Percentiles rank a stretch among this genome's conserved stretches.
These are phyloP conservation scores for Microcebus tavaratra DNA, from an alignment of 2,113 vertebrate genomes.

Conservation along the genomic window DNA sequence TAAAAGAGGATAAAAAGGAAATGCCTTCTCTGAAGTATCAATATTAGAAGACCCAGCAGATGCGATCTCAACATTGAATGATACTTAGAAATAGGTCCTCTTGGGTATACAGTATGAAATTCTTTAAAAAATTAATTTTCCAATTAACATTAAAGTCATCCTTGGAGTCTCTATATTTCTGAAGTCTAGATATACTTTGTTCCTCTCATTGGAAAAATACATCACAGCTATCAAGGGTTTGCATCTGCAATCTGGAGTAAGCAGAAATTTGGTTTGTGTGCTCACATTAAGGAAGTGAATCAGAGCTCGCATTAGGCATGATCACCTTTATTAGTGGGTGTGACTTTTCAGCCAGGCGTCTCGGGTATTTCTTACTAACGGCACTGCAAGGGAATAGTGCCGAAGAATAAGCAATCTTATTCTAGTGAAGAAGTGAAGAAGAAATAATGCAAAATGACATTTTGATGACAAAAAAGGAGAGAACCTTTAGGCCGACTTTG, in stretches of 20 bases:
- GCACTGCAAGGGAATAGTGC: neutral
- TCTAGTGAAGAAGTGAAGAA: neutral
- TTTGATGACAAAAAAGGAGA: neutral
- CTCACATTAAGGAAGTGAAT: neutral
- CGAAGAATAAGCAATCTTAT: neutral
- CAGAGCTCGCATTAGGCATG: neutral
- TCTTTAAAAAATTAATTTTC: neutral
- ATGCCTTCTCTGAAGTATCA: neutral
- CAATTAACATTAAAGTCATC: neutral
- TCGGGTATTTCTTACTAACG: neutral
- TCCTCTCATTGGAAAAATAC: neutral
- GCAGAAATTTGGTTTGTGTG: neutral
- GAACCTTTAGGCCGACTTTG: neutral
- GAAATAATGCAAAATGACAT: neutral
- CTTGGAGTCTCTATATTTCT: neutral
- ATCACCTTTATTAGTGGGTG: neutral
- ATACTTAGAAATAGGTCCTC: neutral
- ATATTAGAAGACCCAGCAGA: neutral
- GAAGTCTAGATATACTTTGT: neutral
- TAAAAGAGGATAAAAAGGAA: neutral
- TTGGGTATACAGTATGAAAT: no score
- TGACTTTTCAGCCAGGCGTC: neutral
- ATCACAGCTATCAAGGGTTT: neutral
- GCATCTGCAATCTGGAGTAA: neutral
- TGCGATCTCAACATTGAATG: fast-evolving